phyloP scores from a whole-genome alignment of 2,888 invertebrate species.

The Rhagonycha fulva region DNA sequence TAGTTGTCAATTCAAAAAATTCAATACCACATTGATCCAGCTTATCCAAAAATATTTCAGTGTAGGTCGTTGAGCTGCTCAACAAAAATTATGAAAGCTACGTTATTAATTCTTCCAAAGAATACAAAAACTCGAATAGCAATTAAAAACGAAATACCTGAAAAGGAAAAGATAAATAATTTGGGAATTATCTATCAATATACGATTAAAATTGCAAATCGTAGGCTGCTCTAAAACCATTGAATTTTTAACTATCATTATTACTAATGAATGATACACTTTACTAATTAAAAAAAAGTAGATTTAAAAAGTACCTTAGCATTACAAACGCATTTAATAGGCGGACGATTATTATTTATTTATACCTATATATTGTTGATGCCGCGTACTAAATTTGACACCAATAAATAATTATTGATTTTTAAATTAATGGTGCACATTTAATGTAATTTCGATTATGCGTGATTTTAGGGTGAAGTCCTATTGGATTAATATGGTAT shows the following conservation, averaged over 20 bases:
- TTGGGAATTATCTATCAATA: not conserved
- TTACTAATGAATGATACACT: not conserved
- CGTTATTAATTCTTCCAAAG: not conserved
- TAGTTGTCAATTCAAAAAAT: no score
- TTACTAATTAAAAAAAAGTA: not conserved
- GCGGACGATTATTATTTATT: not conserved
- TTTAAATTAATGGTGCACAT: not conserved
- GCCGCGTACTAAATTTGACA: not conserved
- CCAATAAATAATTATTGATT: not conserved
- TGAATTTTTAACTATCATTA: not conserved
- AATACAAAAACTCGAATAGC: not conserved
- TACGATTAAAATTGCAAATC: not conserved
- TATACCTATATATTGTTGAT: not conserved
- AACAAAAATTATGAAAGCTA: not conserved
- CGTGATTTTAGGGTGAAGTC: not conserved
- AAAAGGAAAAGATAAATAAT: not conserved
- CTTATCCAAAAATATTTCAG: no score
- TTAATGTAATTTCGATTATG: not conserved
- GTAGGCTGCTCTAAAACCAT: not conserved
- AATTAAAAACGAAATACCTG: no score
- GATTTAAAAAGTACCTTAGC: not conserved
- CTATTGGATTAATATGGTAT: not conserved
- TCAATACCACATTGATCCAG: no score
- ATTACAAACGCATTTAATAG: not conserved
- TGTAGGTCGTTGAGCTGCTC: no score